Evolutionary conservation across 2,888 invertebrate species (phyloP).

Genomic region (Julus scandinavius): DNA sequence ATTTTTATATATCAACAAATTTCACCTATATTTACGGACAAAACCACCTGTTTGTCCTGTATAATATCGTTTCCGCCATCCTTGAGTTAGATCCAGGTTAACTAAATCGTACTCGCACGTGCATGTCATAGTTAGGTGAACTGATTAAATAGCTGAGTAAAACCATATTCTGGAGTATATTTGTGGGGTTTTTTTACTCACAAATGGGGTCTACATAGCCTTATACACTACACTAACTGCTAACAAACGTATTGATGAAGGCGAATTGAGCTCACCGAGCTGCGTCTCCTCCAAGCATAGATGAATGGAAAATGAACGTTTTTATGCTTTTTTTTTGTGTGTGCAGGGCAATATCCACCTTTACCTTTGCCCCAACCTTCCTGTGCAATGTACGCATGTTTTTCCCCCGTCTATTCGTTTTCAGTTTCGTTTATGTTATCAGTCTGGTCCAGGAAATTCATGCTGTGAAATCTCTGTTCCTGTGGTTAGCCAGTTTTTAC

Average conservation of each 20-base stretch:
- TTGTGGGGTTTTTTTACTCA: neutral
- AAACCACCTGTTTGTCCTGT: neutral
- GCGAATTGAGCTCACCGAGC: conserved; percentile 24
- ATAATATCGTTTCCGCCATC: neutral
- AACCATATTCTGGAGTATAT: neutral
- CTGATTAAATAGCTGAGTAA: conserved; percentile 26
- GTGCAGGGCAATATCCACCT: conserved; percentile 11
- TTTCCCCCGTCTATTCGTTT: neutral
- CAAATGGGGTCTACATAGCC: neutral
- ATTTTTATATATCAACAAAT: no score
- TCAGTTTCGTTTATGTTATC: conserved; percentile 25
- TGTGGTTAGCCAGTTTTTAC: conserved; percentile 16
- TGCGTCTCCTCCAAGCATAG: conserved; percentile 23
- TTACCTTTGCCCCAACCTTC: conserved; percentile 39
- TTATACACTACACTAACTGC: neutral
- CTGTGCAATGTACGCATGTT: neutral
- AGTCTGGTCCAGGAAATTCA: conserved; percentile 20
- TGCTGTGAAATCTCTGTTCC: conserved; percentile 11
- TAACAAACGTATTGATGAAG: neutral
- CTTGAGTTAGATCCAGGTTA: conserved; percentile 16
- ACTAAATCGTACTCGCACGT: neutral
- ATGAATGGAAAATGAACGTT: conserved; percentile 28
- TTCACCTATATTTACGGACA: neutral
- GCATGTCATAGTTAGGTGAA: neutral
- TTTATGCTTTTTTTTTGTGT: neutral